Evolutionary conservation across 53 echinoderm and acorn worm genomes (phyloP), one percentile per base, ranked within the genome.

Genomic region (Zoroaster sp.): DNA sequence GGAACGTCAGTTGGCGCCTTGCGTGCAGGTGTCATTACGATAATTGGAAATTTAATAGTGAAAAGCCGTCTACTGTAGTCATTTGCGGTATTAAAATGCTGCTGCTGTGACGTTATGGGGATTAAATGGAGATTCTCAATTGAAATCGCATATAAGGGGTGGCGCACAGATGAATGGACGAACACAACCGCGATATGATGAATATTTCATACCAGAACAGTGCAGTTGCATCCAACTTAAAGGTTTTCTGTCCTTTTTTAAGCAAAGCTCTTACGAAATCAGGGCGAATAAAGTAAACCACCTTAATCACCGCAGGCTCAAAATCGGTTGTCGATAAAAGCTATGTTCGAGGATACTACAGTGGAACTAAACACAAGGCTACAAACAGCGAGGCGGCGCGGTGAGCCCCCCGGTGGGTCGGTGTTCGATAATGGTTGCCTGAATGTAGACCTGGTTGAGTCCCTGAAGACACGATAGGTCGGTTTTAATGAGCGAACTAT

Each of bases 271-370:
- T 67, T 40, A 42, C 42, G 45, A 81, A 81, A 55, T 81, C 81
- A 81, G 81, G 55, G 76, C 76, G 76, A 76, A 31, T 76, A 76
- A 76, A 76, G 47, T 76, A 76, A 76, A 76, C 76, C 76, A 76
- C 32, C 51, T 46, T 76, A 76, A 76, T 76, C 51, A 47, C 76
- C 76, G 76, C 42, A 9, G 76, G 76, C 76, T 47, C 32, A 47
- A 59, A 59, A 59, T 59, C 28, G 63, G 63, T 59, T 59, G 76
- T 76, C 76, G 76, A 76, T 76, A 76, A 76, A 76, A 76, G 76
- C 76, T 76, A 46, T 76, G 76, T 81, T 32, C 67, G 30, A 36
- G 81, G 67, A 78, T 55, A 79, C 39, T 38, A 3, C 40, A 23
- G 35, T n/a, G 31, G 21, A 59, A n/a, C 71, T 35, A 14, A 37